A percentile compares a stretch with the other conserved stretches of the same genome.
These are phyloP conservation scores for Leguminivora glycinivorella DNA, from an alignment of 1,140 invertebrate species.

Conservation along the genomic window DNA sequence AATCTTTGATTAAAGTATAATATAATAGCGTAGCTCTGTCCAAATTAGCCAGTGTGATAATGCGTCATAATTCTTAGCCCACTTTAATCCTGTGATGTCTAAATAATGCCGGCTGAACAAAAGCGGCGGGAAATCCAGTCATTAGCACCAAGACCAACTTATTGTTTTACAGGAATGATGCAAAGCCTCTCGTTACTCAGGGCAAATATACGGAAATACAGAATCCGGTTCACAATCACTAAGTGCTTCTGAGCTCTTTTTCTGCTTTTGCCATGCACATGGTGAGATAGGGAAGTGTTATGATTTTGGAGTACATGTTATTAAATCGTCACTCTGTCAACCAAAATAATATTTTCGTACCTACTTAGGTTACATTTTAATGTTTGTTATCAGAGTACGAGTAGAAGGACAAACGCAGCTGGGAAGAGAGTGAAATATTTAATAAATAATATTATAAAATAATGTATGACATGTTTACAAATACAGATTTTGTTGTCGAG, in stretches of 20 bases:
- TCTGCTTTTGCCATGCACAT: neutral
- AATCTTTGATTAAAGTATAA: too few species aligned
- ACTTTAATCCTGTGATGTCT: neutral
- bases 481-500: too few species aligned
- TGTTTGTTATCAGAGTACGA: too few species aligned
- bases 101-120: conserved; percentile 14
- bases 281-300: too few species aligned
- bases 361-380: too few species aligned
- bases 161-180: conserved; percentile 19
- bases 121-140: conserved; percentile 1
- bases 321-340: too few species aligned
- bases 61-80: neutral
- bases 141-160: conserved; percentile 12
- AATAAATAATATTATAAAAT: too few species aligned
- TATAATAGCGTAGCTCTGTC: neutral
- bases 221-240: neutral
- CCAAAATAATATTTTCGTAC: too few species aligned
- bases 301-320: too few species aligned
- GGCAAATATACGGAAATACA: neutral
- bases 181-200: neutral
- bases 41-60: neutral
- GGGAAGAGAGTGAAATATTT: too few species aligned
- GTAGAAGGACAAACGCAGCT: too few species aligned
- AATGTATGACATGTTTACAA: too few species aligned
- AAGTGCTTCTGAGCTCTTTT: neutral